Base-by-base conservation (phyloP, 1,140 invertebrate genomes). In the Hyles euphorbiae region DNA sequence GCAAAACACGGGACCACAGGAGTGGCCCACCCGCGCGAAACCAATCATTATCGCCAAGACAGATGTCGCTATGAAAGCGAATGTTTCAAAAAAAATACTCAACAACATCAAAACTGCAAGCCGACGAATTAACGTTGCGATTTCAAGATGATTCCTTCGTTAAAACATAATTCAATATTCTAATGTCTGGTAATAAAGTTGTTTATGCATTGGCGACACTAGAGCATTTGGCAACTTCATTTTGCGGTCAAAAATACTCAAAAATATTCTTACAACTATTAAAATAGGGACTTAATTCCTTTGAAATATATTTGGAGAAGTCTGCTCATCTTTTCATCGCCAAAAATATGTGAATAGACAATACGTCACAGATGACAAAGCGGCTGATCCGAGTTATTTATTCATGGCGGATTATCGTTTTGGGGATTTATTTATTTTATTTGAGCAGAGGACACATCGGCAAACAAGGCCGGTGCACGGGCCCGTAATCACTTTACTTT, bases 331-430 rank as follows among this genome's bases (percentile, higher is more conserved):
- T 44, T 54, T 54, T 44, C 45, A 12, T 34, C 54, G 65, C 57
- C 59, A 67, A 72, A 79, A 66, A 68, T 61, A 71, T 77, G 80
- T 86, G 80, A 84, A 79, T 77, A 70, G 70, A 84, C 72, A 81
- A 84, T 81, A 74, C 67, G 78, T 77, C 76, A 79, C 61, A 64
- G 67, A 72, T 64, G 78, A 86, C 80, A 84, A 82, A 79, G 73
- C 66, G 67, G 61, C 56, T 67, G 68, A 76, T 74, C 65, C 57
- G 65, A 72, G 71, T 78, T 79, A 80, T 77, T 81, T 82, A 86
- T 84, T 87, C 83, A 87, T 87, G 69, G 74, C 61, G 75, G 81
- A 84, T 87, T 84, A 86, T 77, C 72, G 36, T 59, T 44, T 57
- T 43, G 22, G 58, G 70, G 75, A 75, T 80, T 76, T 76, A 76